Base-by-base conservation (phyloP, 2,113 vertebrate species). In the Lates calcarifer region DNA sequence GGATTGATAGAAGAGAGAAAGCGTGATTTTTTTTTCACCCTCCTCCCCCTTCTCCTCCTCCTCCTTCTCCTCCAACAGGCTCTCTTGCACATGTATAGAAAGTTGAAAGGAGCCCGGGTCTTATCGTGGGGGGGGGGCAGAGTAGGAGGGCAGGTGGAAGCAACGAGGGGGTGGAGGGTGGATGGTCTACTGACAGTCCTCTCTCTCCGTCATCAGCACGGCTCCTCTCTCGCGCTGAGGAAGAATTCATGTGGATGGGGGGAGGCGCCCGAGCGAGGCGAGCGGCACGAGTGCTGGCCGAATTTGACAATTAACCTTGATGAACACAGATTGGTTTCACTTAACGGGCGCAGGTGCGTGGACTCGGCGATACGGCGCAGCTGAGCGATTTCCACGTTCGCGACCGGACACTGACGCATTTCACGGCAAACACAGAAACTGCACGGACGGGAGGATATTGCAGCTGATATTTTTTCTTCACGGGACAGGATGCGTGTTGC, bases 261-360 rank as follows among this genome's bases (percentile, higher is more conserved):
- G 89, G 86, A 89, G 89, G 88, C 51, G 84, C 87, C 85, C 81
- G 70, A 41, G 39, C 18, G 24, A 80, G 37, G 39, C 76, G 65
- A 69, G 81, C 63, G n/a, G 69, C 80, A 78, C 78, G 89, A 91
- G 81, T 68, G 63, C 86, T 73, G 82, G 63, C 79, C 51, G 66
- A 84, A 79, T 83, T 43, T 26, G 82, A 91, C 92, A 95, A 94
- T 94, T 92, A 93, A 89, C 90, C 90, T 89, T 89, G 91, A 93
- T 91, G 88, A 91, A 51, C 86, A 20, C 85, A 61, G 89, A 88
- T 91, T 84, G 88, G 68, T 87, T 89, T 85, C 90, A 90, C 90
- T 92, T 83, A 89, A 74, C 84, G 9, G 83, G 74, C 83, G 82
- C 91, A 92, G 92, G 89, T 93, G 90, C 85, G 71, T 71, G 67